Evolutionary conservation across 1,140 invertebrate genomes (phyloP).

Genomic region (Lepidostoma basale): DNA sequence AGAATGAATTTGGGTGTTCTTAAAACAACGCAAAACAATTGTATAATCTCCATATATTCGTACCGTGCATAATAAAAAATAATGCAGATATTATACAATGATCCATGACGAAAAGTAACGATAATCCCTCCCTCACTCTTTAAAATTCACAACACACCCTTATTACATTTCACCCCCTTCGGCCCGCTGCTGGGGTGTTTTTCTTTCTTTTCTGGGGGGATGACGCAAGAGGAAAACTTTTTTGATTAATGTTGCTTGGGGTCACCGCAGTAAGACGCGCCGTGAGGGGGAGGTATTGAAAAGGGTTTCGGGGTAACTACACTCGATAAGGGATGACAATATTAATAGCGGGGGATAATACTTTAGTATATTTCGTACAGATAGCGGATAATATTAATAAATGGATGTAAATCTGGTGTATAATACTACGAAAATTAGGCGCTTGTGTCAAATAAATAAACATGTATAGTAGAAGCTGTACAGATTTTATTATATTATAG

Average conservation of each 20-base stretch:
- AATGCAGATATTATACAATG: slow-evolving; percentile 31
- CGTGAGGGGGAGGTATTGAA: neutral
- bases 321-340: neutral
- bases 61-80: slow-evolving; percentile 24
- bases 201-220: slow-evolving; percentile 34
- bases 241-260: slow-evolving; percentile 28
- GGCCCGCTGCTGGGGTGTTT: slow-evolving; percentile 23
- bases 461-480: too few species aligned
- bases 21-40: too few species aligned
- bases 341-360: too few species aligned
- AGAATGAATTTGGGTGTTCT: too few species aligned
- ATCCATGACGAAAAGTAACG: slow-evolving; percentile 20
- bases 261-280: slow-evolving; percentile 30
- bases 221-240: slow-evolving; percentile 15
- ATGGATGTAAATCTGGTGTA: too few species aligned
- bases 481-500: too few species aligned
- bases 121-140: slow-evolving; percentile 22
- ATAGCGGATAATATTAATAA: too few species aligned
- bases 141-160: slow-evolving; percentile 37
- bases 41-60: too few species aligned
- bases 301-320: neutral
- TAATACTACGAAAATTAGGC: too few species aligned
- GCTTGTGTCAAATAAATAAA: too few species aligned
- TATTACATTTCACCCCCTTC: slow-evolving; percentile 12
- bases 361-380: too few species aligned